Evolutionary conservation across 2,888 invertebrate genomes (phyloP).

Genomic region (Zelleria hepariella): DNA sequence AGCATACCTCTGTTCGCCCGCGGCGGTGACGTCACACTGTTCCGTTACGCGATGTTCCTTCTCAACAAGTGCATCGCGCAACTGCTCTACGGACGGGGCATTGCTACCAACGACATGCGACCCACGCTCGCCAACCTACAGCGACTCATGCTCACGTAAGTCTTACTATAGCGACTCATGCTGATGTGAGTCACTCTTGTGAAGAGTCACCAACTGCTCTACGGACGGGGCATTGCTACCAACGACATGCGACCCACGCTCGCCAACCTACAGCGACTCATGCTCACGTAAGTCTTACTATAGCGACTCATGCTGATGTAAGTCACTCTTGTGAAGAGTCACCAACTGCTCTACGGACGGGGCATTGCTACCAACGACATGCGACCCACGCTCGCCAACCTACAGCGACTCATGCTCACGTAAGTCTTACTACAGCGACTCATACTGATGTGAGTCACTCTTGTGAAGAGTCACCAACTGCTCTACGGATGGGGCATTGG

Average conservation of each 20-base stretch:
- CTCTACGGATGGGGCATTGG: conserved; percentile 79
- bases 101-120: conserved; percentile 80
- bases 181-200: background rate
- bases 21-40: conserved; percentile 83
- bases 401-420: conserved; percentile 70
- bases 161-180: background rate
- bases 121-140: conserved; percentile 83
- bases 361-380: conserved; percentile 82
- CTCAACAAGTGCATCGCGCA: conserved; percentile 97
- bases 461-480: background rate
- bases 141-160: conserved; percentile 53
- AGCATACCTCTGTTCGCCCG: conserved; percentile 89
- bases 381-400: conserved; percentile 82
- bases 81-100: conserved; percentile 81
- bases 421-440: background rate
- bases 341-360: conserved; percentile 69
- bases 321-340: background rate
- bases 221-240: conserved; percentile 81
- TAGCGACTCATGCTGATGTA: background rate
- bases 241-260: conserved; percentile 83
- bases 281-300: conserved; percentile 25
- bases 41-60: conserved; percentile 91
- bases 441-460: background rate
- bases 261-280: conserved; percentile 77
- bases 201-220: conserved; percentile 24